Base-by-base conservation (phyloP, 2,113 vertebrate species). In the Nothobranchius furzeri region DNA sequence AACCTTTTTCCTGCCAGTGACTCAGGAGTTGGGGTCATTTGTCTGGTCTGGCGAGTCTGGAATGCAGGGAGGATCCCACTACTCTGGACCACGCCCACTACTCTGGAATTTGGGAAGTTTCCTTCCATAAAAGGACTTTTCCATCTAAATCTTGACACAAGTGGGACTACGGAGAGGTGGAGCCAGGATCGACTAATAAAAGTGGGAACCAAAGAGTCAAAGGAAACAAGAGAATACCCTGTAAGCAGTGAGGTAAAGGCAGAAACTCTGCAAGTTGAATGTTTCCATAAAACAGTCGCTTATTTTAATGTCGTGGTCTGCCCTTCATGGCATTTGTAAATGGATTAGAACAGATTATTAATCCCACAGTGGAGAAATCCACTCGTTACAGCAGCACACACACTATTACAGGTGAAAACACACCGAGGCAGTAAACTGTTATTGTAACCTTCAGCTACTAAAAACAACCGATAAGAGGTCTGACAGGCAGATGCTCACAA, bases 61-160 rank as follows among this genome's bases (percentile, higher is more conserved):
- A 70, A 89, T 85, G 79, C 66, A 61, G 88, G 87, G 85, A 78
- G 79, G 85, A 73, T 70, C 79, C 59, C 20, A 20, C 20, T 20
- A 20, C 20, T 1, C 9, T n/a, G 52, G 81, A 75, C 77, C 82
- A 90, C 91, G 90, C 90, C 90, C 86, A 83, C 88, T 76, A 43
- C 80, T 53, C 71, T 90, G 90, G 88, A 93, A 92, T 93, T 88
- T 83, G 86, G 90, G 80, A 90, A 78, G 88, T 90, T 92, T 90
- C 90, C 86, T 82, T 87, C 92, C 92, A 92, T 93, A 93, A 92
- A 93, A 81, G 92, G 92, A 92, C 62, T 90, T 93, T 93, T 93
- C 90, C 77, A 90, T 91, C 89, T 92, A 89, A 88, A 91, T 90
- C 85, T 79, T 58, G 59, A 81, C 71, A 71, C 43, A 24, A 68